Conservation (phyloP, 2,113 vertebrate genomes). For the Clarias gariepinus region DNA sequence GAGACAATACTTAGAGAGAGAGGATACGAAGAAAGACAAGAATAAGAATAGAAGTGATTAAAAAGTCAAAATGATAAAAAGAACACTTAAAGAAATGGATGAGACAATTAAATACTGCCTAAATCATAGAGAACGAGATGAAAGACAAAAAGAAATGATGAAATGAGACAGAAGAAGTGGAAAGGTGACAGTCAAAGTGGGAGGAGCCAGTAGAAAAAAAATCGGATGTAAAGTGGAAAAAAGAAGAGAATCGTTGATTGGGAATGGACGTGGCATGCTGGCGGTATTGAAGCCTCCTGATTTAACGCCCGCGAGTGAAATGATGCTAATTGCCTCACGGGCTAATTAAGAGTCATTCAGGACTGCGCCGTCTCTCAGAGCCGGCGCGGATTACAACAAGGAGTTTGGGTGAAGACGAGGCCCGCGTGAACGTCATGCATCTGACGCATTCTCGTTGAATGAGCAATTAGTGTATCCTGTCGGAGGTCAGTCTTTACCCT, state of each 20-base stretch:
- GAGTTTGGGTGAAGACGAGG: neutral
- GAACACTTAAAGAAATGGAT: neutral
- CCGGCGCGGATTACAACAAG: neutral
- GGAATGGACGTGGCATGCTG: neutral
- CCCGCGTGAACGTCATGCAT: neutral
- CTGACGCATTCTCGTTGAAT: neutral
- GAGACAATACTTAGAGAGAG: no score
- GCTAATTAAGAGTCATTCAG: conserved; percentile 57
- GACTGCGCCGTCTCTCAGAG: conserved; percentile 25
- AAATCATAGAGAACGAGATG: neutral
- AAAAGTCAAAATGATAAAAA: neutral
- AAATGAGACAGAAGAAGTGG: neutral
- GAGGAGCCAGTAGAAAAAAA: neutral
- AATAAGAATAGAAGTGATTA: neutral
- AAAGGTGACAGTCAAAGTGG: neutral
- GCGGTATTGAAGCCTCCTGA: neutral
- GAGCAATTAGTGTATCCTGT: conserved; percentile 8
- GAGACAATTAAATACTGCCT: neutral
- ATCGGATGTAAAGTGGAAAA: no score
- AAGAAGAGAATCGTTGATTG: neutral
- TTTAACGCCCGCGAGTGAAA: conserved; percentile 15
- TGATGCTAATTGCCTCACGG: conserved; percentile 28
- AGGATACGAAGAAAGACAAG: neutral
- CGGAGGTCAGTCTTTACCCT: neutral
- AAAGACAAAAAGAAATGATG: neutral